Percentiles rank a stretch among this genome's conserved stretches.
phyloP scores from a whole-genome alignment of 2,797 vertebrate species.

The Sphenopsis melanotis region DNA sequence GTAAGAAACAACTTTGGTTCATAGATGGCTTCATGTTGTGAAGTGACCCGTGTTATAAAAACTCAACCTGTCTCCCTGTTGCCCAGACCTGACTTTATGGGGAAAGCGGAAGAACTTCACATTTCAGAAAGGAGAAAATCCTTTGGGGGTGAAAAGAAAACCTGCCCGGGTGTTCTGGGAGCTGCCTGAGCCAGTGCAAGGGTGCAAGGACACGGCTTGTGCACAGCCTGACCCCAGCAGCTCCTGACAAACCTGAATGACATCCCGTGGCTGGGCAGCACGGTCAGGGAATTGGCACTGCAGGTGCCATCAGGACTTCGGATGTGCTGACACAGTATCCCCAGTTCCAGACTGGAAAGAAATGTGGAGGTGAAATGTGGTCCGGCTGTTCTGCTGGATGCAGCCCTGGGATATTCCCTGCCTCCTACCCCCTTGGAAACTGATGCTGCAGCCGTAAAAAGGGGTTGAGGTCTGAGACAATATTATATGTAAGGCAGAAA shows the following conservation, averaged over 20 bases:
- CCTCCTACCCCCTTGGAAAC: background rate
- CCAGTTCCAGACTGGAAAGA: background rate
- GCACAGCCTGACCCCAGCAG: background rate
- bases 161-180: background rate
- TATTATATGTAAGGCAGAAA: background rate
- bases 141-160: background rate
- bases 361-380: background rate
- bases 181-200: background rate
- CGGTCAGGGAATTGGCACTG: background rate
- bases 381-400: background rate
- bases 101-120: background rate
- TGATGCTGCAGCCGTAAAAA: background rate
- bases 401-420: background rate
- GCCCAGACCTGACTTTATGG: background rate
- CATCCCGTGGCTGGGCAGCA: rapidly evolving
- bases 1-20: background rate
- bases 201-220: background rate
- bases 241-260: background rate
- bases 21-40: background rate
- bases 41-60: background rate
- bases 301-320: background rate
- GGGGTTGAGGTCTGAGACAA: background rate
- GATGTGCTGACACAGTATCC: background rate
- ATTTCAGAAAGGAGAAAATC: background rate
- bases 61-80: background rate